Conservation (phyloP, 2,888 invertebrate genomes). For the Unio delphinus region DNA sequence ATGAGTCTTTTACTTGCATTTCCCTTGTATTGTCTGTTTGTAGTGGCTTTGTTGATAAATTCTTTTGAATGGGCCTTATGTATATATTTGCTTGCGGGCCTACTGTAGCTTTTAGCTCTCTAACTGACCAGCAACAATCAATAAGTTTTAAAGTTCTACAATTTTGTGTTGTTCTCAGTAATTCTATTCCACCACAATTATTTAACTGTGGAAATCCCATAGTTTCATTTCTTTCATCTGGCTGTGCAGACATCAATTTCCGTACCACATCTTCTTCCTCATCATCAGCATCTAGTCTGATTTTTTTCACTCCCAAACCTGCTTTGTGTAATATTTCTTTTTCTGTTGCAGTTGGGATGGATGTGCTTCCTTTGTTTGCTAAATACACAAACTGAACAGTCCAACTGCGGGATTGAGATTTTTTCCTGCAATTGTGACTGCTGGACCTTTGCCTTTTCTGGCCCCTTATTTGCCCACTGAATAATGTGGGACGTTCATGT, state of each 20-base stretch:
- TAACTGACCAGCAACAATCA: neutral
- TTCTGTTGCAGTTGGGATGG: constrained; percentile 5
- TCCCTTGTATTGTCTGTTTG: neutral
- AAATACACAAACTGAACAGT: constrained; percentile 3
- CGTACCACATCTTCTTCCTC: constrained; percentile 2
- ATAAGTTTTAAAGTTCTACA: neutral
- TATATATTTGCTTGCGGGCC: too few relatives aligned
- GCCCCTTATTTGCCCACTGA: too few relatives aligned
- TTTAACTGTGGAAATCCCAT: constrained; percentile 1
- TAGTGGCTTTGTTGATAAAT: neutral
- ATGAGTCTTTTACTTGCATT: too few relatives aligned
- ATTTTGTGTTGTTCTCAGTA: too few relatives aligned
- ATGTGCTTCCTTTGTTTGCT: neutral
- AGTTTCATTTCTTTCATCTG: neutral
- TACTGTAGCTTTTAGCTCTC: constrained; percentile 3
- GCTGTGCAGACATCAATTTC: constrained; percentile 2
- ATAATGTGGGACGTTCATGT: too few relatives aligned
- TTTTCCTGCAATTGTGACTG: too few relatives aligned
- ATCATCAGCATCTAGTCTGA: neutral
- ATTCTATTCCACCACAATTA: neutral
- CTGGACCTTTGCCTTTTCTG: too few relatives aligned
- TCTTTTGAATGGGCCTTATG: constrained; percentile 1
- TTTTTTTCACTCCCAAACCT: constrained; percentile 6
- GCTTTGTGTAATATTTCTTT: constrained; percentile 2
- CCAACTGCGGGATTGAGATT: neutral